Base-by-base conservation (phyloP, 2,888 invertebrate genomes). In the Eledona agricola region DNA sequence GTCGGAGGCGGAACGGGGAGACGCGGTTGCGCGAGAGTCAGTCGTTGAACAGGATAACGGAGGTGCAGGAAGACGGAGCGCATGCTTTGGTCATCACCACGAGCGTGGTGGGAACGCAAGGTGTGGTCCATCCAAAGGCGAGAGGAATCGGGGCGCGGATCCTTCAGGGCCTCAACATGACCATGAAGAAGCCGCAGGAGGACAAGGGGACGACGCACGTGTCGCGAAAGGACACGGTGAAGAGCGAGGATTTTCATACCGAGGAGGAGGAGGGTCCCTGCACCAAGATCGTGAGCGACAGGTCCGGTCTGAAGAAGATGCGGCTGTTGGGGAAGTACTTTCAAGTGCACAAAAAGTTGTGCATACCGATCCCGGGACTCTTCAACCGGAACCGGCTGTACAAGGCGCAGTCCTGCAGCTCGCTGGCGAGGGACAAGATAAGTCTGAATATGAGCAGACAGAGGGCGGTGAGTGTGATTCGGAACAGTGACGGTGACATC, bases 1-100 rank as follows among this genome's bases (percentile, higher is more conserved):
- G 82, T 9, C 72, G 83, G 50, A 75, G 83, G 59, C 74, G 83
- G 62, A 79, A 80, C n/a, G 81, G 84, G 0, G 85, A 87, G 63
- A 84, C 86, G 1, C 73, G 82, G 9, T 76, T 92, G 46, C 81
- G 91, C 4, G 91, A 92, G 77, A 90, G 90, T 63, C 90, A 92
- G 70, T 91, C 91, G 13, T 77, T 92, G 54, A 92, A 91, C 75
- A 83, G 91, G 58, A 91, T 92, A 59, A 90, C 90, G 7, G 92
- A 92, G 78, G 90, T 90, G 59, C 90, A 90, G 74, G 90, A 90
- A 73, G 88, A 85, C 43, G 83, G 78, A 23, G 67, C 72, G 17
- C 76, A 72, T 62, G 67, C 70, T 6, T 55, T 75, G 20, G 69
- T 74, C 11, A 72, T 73, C 15, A 66, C 72, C 4, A 69, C 72